Evolutionary conservation across 2,888 invertebrate genomes (phyloP).

Genomic region (Drosophila imparisetae): DNA sequence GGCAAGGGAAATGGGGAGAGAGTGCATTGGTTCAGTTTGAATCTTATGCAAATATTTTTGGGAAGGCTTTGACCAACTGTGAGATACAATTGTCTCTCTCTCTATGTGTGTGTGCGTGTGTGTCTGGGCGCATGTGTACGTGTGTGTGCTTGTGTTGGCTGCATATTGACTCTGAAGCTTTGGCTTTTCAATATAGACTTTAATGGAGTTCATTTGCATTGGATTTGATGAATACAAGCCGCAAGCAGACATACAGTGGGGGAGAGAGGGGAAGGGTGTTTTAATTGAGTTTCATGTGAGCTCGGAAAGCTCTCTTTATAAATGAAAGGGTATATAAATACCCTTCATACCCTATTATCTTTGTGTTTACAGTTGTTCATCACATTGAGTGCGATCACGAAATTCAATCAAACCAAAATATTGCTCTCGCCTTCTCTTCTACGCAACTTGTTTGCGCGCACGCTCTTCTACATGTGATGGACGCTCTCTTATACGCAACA

Average conservation of each 20-base stretch:
- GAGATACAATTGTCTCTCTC: constrained; percentile 8
- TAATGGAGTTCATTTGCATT: constrained; percentile 67
- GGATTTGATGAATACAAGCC: constrained; percentile 55
- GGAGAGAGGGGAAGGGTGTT: no score
- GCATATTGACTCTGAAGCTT: constrained; percentile 65
- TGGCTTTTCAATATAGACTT: constrained; percentile 71
- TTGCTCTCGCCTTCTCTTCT: constrained; percentile 35
- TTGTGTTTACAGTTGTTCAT: not conserved
- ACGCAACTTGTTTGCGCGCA: constrained; percentile 46
- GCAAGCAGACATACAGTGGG: not conserved
- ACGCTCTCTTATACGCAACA: constrained; percentile 68
- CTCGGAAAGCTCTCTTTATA: not conserved
- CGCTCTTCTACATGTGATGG: constrained; percentile 26
- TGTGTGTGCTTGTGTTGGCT: constrained; percentile 40
- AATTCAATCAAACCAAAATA: constrained; percentile 40
- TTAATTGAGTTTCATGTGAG: not conserved
- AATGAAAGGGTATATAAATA: not conserved
- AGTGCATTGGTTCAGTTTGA: constrained; percentile 49
- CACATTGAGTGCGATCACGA: constrained; percentile 52
- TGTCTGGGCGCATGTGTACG: constrained; percentile 10
- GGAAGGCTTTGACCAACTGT: constrained; percentile 60
- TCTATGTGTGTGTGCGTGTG: constrained; percentile 12
- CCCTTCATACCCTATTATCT: not conserved
- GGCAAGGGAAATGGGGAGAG: not conserved
- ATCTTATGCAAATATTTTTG: constrained; percentile 79